These are phyloP conservation scores for Mesocricetus auratus DNA, from an alignment of 2,113 vertebrate genomes.

Conservation along the genomic window DNA sequence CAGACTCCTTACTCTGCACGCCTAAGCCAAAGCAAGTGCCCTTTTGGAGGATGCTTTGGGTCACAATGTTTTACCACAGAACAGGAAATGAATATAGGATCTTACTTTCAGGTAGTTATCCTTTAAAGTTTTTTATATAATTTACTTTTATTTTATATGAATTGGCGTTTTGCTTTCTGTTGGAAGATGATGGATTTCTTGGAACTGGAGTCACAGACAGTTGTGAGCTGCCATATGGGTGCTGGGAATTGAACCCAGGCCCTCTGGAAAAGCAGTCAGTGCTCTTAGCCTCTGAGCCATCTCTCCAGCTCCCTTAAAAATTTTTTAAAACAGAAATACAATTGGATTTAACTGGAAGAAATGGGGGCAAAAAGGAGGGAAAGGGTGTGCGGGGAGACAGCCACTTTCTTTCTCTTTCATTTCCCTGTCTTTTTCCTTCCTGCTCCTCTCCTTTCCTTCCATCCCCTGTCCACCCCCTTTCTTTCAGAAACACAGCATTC, in stretches of 20 bases:
- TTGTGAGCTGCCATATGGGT: too few species aligned
- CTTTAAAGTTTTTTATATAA: not conserved
- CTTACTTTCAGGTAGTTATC: not conserved
- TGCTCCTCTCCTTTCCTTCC: not conserved
- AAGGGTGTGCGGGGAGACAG: not conserved
- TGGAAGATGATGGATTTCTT: too few species aligned
- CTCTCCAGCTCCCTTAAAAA: too few species aligned
- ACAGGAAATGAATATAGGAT: not conserved
- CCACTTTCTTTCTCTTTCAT: not conserved
- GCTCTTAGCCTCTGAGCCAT: too few species aligned
- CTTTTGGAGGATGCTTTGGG: not conserved
- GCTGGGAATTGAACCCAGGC: too few species aligned
- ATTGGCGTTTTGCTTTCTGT: too few species aligned
- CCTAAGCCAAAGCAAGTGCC: not conserved
- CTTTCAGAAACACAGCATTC: not conserved
- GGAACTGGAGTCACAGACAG: too few species aligned
- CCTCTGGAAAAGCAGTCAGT: too few species aligned
- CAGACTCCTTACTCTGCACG: not conserved
- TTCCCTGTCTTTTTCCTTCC: not conserved
- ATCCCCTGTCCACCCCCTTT: not conserved
- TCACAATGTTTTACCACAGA: not conserved
- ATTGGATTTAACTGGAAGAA: not conserved
- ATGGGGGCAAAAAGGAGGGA: not conserved
- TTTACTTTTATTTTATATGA: too few species aligned
- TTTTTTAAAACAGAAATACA: not conserved